These are phyloP conservation scores for Drosophila leontia DNA, from an alignment of 1,140 invertebrate genomes.

Conservation along the genomic window DNA sequence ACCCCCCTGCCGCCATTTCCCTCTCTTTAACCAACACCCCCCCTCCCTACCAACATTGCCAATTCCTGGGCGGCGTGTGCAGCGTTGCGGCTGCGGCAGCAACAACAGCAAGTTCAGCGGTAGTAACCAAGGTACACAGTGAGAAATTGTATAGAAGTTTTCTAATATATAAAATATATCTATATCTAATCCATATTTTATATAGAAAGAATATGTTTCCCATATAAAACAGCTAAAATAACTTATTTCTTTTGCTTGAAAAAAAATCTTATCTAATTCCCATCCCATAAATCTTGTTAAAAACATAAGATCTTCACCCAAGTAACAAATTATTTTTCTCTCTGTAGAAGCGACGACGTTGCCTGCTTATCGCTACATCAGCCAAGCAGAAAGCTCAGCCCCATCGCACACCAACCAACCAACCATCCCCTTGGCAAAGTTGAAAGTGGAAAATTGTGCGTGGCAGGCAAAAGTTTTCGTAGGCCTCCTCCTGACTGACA, in stretches of 20 bases:
- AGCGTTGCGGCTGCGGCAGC: conserved; percentile 67
- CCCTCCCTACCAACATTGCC: neutral
- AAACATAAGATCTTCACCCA: neutral
- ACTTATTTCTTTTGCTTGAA: too few species aligned
- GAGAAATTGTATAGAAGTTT: neutral
- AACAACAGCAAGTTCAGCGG: conserved; percentile 43
- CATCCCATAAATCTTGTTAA: neutral
- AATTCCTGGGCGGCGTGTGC: conserved; percentile 59
- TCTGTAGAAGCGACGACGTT: conserved; percentile 35
- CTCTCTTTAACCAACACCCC: conserved; percentile 1
- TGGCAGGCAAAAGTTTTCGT: conserved; percentile 77
- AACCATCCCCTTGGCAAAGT: conserved; percentile 44
- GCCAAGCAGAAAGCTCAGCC: conserved; percentile 79
- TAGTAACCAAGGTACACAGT: conserved; percentile 5
- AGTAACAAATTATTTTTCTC: neutral
- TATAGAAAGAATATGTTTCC: too few species aligned
- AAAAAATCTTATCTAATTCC: neutral
- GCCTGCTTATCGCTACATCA: conserved; percentile 81
- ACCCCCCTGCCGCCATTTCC: conserved; percentile 1
- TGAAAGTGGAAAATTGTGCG: conserved; percentile 83
- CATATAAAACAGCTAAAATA: too few species aligned
- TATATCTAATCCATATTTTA: too few species aligned
- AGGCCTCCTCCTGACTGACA: conserved; percentile 55
- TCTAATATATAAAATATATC: neutral
- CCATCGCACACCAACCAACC: conserved; percentile 12